Percentiles rank a stretch among this genome's conserved stretches.
Evolutionary conservation across 2,113 vertebrate species (phyloP).

Genomic region (Atlantisia rogersi): DNA sequence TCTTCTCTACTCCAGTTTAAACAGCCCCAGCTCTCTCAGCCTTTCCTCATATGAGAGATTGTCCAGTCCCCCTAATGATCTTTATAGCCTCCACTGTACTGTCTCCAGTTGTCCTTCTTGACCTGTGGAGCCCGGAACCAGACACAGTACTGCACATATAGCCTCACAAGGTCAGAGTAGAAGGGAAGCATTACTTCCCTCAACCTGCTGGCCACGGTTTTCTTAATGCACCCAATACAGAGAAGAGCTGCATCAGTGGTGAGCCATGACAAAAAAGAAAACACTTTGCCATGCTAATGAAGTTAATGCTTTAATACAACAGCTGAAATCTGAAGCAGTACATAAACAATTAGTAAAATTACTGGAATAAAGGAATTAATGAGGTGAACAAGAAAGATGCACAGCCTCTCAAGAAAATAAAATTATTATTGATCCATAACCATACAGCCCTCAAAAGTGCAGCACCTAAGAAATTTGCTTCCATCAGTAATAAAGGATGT

Average conservation of each 20-base stretch:
- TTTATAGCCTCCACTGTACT: too few species aligned
- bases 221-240: not conserved
- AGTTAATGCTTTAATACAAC: not conserved
- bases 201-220: too few species aligned
- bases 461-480: not conserved
- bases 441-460: not conserved
- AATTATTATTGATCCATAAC: not conserved
- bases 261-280: not conserved
- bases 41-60: too few species aligned
- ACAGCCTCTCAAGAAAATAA: not conserved
- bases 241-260: not conserved
- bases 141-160: too few species aligned
- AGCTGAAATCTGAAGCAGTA: not conserved
- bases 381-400: not conserved
- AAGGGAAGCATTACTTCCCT: too few species aligned
- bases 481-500: not conserved
- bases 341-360: not conserved
- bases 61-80: too few species aligned
- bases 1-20: too few species aligned
- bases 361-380: not conserved
- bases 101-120: too few species aligned
- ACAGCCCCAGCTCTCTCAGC: too few species aligned
- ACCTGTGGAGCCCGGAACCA: too few species aligned
- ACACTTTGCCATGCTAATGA: not conserved
- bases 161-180: too few species aligned